Conservation (phyloP, 2,113 vertebrate species). For the Chamaetylas fuelleborni region DNA sequence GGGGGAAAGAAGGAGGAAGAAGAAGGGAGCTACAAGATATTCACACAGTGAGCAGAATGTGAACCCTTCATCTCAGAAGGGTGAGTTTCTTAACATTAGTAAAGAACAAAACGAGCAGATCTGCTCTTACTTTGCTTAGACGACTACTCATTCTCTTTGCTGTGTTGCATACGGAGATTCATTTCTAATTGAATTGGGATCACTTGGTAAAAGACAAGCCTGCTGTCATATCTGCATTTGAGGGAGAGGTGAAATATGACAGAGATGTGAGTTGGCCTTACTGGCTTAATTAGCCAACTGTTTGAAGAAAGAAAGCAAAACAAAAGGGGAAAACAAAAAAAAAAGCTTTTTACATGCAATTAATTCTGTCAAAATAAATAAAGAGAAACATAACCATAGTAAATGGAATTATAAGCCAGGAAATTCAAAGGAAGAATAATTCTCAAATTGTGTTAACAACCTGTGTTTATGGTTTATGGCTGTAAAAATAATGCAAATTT, state of each 20-base stretch:
- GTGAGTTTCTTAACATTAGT: background rate
- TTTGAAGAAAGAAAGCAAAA: background rate
- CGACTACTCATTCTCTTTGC: background rate
- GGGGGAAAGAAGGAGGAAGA: background rate
- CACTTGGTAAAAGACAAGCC: background rate
- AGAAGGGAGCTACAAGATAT: background rate
- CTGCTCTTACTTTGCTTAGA: background rate
- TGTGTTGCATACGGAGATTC: background rate
- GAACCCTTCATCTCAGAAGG: background rate
- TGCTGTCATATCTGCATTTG: background rate
- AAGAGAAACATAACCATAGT: background rate
- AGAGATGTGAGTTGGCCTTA: background rate
- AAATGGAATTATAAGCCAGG: background rate
- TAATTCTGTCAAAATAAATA: background rate
- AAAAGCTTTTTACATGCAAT: background rate
- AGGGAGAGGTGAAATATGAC: background rate
- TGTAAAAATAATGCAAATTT: background rate
- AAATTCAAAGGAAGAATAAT: background rate
- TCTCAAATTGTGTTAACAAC: background rate
- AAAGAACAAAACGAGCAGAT: background rate
- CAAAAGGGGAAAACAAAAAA: background rate
- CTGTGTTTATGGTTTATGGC: background rate
- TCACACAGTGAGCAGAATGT: background rate
- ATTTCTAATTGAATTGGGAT: background rate
- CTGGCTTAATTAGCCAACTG: background rate